These are phyloP conservation scores for Helarctos malayanus DNA, from an alignment of 2,797 vertebrate genomes.

Conservation along the genomic window DNA sequence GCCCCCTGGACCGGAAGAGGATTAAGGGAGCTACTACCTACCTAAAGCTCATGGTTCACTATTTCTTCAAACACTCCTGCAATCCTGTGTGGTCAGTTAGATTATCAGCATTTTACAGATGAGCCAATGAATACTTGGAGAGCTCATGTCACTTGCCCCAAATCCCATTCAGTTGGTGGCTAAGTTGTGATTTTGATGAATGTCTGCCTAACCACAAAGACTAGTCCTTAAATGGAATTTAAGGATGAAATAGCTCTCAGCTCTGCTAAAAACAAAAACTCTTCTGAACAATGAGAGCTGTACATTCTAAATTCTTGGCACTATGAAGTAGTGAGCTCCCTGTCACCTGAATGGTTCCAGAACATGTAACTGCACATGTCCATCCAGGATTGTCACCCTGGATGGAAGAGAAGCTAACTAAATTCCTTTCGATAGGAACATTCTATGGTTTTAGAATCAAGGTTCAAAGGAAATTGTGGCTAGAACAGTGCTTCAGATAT, in stretches of 20 bases:
- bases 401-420: neutral
- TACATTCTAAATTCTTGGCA: neutral
- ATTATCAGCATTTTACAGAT: neutral
- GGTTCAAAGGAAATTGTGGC: neutral
- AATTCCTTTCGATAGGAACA: neutral
- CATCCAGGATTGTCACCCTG: neutral
- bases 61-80: neutral
- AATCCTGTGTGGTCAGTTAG: neutral
- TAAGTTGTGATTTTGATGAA: neutral
- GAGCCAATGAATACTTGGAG: neutral
- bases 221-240: neutral
- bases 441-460: neutral
- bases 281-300: neutral
- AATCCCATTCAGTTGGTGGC: neutral
- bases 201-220: neutral
- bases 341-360: neutral
- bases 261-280: slow-evolving; percentile 1
- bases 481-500: neutral
- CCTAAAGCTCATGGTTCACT: neutral
- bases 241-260: neutral
- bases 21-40: neutral
- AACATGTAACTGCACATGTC: neutral
- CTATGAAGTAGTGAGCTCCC: neutral
- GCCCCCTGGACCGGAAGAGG: neutral
- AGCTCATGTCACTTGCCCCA: neutral